phyloP scores from a whole-genome alignment of 1,140 invertebrate genomes.

The Plodia interpunctella region DNA sequence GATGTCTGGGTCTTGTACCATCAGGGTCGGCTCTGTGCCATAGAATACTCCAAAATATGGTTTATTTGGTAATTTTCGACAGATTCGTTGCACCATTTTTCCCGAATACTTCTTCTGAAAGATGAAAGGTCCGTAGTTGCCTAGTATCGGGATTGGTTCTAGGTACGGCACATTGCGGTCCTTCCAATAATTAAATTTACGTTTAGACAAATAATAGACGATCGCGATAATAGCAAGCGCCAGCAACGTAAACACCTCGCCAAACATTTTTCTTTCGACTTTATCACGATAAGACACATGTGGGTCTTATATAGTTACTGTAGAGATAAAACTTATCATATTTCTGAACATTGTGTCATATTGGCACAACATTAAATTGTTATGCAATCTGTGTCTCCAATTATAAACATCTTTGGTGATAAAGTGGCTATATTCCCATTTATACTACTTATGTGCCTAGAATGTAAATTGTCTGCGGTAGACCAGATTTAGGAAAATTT shows the following conservation, averaged over 20 bases:
- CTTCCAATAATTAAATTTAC: constrained; percentile 55
- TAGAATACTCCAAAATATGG: constrained; percentile 62
- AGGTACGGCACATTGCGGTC: constrained; percentile 43
- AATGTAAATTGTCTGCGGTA: no score
- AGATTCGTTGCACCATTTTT: constrained; percentile 27
- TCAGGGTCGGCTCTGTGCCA: constrained; percentile 55
- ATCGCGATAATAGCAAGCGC: not conserved
- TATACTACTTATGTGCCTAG: no score
- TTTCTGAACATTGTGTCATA: no score
- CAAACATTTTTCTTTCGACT: not conserved
- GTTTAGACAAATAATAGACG: not conserved
- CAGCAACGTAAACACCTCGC: not conserved
- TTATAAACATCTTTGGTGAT: no score
- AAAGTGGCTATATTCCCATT: no score
- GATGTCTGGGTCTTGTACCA: constrained; percentile 67
- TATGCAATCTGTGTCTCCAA: no score
- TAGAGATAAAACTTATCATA: not conserved
- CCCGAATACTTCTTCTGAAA: constrained; percentile 32
- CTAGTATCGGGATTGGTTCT: constrained; percentile 50
- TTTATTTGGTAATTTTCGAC: constrained; percentile 38
- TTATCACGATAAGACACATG: not conserved
- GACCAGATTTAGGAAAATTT: no score
- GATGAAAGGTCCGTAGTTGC: constrained; percentile 56
- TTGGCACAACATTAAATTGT: no score
- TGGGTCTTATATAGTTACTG: not conserved